phyloP scores from a whole-genome alignment of 2,797 vertebrate genomes.

The Spea hammondii region DNA sequence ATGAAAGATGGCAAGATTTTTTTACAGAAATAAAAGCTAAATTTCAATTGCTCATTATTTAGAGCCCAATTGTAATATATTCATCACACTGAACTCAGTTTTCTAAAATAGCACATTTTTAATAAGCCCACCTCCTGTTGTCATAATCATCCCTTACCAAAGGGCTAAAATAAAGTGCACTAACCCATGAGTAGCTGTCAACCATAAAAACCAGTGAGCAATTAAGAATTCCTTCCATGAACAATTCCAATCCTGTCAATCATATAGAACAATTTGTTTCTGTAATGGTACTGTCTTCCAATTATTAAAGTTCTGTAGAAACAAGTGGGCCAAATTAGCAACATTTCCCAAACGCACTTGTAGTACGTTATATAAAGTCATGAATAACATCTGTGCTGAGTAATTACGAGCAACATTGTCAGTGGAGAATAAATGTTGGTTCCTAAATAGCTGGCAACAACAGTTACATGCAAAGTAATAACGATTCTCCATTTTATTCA shows the following conservation, averaged over 20 bases:
- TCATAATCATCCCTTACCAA: background rate
- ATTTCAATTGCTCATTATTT: no score
- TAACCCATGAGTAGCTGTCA: slow-evolving; percentile 21
- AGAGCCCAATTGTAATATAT: no score
- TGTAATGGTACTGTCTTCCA: slow-evolving; percentile 19
- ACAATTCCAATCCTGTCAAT: slow-evolving; percentile 29
- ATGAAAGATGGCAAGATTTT: no score
- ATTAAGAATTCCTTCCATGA: slow-evolving; percentile 15
- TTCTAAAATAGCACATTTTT: background rate
- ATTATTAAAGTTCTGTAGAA: slow-evolving; percentile 13
- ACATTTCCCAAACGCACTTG: slow-evolving; percentile 19
- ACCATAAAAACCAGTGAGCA: background rate
- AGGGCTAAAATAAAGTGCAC: slow-evolving; percentile 4
- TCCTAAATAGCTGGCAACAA: background rate
- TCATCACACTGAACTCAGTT: no score
- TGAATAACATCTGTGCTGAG: background rate
- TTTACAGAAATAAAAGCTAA: no score
- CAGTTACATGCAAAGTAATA: slow-evolving; percentile 1
- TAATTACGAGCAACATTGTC: slow-evolving; percentile 12
- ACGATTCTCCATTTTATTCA: background rate
- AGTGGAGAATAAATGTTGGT: background rate
- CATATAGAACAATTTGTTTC: slow-evolving; percentile 25
- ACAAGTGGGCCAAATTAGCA: slow-evolving; percentile 15
- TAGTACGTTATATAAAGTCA: slow-evolving; percentile 3
- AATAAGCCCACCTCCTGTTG: background rate